phyloP scores from a whole-genome alignment of 2,888 invertebrate genomes.

The Trachelus troglodyta region DNA sequence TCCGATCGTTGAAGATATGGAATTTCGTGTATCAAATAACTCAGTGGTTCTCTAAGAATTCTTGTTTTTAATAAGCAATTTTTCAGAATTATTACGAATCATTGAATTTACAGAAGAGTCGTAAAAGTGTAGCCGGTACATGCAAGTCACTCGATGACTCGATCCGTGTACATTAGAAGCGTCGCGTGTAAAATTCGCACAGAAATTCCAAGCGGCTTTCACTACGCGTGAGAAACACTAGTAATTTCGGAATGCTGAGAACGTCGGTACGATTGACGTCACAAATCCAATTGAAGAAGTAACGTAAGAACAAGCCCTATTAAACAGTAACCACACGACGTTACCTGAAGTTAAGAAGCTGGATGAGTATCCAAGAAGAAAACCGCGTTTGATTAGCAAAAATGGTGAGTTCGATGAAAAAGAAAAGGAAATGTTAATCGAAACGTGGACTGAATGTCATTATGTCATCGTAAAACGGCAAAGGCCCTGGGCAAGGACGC shows the following conservation, averaged over 20 bases:
- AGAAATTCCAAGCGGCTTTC: not conserved
- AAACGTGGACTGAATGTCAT: slow-evolving; percentile 7
- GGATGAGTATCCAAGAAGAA: not conserved
- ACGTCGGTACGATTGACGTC: not conserved
- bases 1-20: not conserved
- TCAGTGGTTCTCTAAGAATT: not conserved
- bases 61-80: not conserved
- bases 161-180: not conserved
- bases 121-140: too few relatives aligned
- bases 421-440: not conserved
- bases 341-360: not conserved
- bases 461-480: slow-evolving; percentile 26
- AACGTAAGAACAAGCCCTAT: not conserved
- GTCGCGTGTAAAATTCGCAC: not conserved
- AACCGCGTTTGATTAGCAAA: not conserved
- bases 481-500: slow-evolving; percentile 33
- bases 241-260: not conserved
- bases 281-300: not conserved
- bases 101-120: not conserved
- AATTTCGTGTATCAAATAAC: not conserved
- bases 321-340: not conserved
- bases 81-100: not conserved
- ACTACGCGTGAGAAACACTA: not conserved
- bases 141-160: not conserved
- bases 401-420: not conserved